A percentile compares a stretch with the other conserved stretches of the same genome.
Evolutionary conservation across 2,888 invertebrate genomes (phyloP).

Genomic region (Mimumesa dahlbomi): DNA sequence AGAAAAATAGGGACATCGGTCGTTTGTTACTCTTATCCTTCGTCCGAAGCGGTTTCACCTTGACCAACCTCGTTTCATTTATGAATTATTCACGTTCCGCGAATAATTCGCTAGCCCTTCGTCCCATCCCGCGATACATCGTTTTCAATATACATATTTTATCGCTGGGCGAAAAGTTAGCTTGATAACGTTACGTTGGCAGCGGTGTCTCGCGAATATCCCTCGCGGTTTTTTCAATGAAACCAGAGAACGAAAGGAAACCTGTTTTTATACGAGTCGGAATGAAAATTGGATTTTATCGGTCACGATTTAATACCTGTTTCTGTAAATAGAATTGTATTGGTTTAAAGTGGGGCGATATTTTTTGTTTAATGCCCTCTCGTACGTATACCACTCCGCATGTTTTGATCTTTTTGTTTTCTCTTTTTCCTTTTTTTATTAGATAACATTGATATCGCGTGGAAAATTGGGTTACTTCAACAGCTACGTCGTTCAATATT

Average conservation of each 20-base stretch:
- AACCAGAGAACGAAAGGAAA: not conserved
- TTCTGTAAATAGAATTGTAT: slow-evolving; percentile 1
- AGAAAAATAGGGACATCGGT: not conserved
- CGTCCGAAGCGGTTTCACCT: slow-evolving; percentile 27
- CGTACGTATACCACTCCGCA: too few relatives aligned
- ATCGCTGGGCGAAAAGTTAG: too few relatives aligned
- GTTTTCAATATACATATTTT: too few relatives aligned
- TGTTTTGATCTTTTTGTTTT: too few relatives aligned
- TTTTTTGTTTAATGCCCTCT: too few relatives aligned
- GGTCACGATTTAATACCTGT: not conserved
- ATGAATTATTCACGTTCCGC: slow-evolving; percentile 55
- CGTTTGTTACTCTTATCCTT: slow-evolving; percentile 1
- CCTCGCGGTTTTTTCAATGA: too few relatives aligned
- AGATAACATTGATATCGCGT: too few relatives aligned
- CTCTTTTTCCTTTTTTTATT: not conserved
- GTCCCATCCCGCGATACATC: too few relatives aligned
- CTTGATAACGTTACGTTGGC: too few relatives aligned
- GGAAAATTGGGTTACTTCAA: too few relatives aligned
- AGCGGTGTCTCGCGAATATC: too few relatives aligned
- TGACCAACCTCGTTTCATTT: slow-evolving; percentile 46
- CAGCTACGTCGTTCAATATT: not conserved
- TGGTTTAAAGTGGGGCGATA: not conserved
- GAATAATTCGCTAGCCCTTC: slow-evolving; percentile 45
- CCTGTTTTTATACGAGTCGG: slow-evolving; percentile 6
- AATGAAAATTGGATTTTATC: slow-evolving; percentile 1